Evolutionary conservation across 2,888 invertebrate genomes (phyloP).

Genomic region (Drymonia ruficornis): DNA sequence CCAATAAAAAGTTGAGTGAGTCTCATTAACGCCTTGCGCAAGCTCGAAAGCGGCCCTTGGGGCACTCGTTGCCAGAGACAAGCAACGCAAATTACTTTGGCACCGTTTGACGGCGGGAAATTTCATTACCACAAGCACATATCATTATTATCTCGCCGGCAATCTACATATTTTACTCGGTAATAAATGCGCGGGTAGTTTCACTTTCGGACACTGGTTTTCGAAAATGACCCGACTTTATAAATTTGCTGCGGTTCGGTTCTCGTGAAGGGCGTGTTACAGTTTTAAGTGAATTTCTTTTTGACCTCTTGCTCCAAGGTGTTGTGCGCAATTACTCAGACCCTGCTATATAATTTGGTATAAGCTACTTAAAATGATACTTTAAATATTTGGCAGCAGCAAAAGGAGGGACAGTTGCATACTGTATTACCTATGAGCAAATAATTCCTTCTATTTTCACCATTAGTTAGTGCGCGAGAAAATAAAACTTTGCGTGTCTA

Average conservation of each 20-base stretch:
- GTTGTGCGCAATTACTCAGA: slow-evolving; percentile 73
- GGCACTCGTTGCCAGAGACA: slow-evolving; percentile 80
- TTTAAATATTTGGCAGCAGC: slow-evolving; percentile 54
- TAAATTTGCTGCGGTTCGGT: slow-evolving; percentile 67
- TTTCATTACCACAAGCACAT: slow-evolving; percentile 85
- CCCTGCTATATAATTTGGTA: slow-evolving; percentile 73
- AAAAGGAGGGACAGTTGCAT: slow-evolving; percentile 34
- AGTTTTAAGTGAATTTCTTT: slow-evolving; percentile 84
- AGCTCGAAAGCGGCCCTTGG: slow-evolving; percentile 83
- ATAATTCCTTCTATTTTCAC: slow-evolving; percentile 9
- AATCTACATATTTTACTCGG: slow-evolving; percentile 84
- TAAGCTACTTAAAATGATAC: slow-evolving; percentile 75
- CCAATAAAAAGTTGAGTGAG: slow-evolving; percentile 67
- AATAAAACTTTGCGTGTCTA: too few species aligned
- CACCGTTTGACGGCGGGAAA: slow-evolving; percentile 85
- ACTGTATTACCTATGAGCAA: not conserved
- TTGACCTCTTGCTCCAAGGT: slow-evolving; percentile 83
- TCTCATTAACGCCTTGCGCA: slow-evolving; percentile 82
- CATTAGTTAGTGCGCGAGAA: too few species aligned
- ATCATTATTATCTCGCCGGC: slow-evolving; percentile 83
- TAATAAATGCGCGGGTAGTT: slow-evolving; percentile 83
- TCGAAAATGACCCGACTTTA: slow-evolving; percentile 82
- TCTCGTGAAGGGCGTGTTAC: slow-evolving; percentile 81
- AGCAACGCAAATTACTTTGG: slow-evolving; percentile 85
- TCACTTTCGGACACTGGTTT: slow-evolving; percentile 84